These are phyloP conservation scores for Pristionchus entomophagus DNA, from an alignment of 2,888 invertebrate genomes.

Conservation along the genomic window DNA sequence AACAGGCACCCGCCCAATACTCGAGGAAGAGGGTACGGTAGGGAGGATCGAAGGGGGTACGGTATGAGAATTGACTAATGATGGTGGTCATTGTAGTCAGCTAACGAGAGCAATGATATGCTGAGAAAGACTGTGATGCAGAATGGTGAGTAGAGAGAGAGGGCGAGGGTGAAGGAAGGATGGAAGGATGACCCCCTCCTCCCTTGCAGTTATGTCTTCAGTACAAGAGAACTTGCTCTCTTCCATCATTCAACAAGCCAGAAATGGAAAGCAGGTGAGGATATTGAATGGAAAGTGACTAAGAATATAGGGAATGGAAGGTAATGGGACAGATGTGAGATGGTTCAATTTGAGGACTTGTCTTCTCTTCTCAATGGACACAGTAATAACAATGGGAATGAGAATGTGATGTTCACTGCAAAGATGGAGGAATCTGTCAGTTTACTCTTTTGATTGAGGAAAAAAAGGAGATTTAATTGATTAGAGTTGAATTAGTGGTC, in stretches of 20 bases:
- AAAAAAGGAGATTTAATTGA: background rate
- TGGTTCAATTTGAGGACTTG: background rate
- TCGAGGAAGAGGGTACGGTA: slow-evolving; percentile 51
- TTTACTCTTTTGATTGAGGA: background rate
- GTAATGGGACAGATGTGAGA: background rate
- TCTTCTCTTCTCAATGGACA: slow-evolving; percentile 4
- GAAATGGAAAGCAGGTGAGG: slow-evolving; percentile 7
- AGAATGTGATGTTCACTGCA: background rate
- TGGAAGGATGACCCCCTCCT: too few relatives aligned
- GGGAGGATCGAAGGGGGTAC: background rate
- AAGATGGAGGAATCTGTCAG: slow-evolving; percentile 29
- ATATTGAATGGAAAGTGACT: too few relatives aligned
- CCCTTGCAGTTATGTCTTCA: slow-evolving; percentile 46
- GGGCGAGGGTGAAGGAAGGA: too few relatives aligned
- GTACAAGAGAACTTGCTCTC: slow-evolving; percentile 61
- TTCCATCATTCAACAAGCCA: slow-evolving; percentile 61
- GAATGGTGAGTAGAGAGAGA: slow-evolving; percentile 18
- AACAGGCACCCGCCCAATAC: slow-evolving; percentile 65
- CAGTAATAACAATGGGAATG: slow-evolving; percentile 16
- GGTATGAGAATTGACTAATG: background rate
- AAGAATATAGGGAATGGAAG: too few relatives aligned
- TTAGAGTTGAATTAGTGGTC: background rate
- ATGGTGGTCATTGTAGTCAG: background rate
- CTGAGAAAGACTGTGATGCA: slow-evolving; percentile 40
- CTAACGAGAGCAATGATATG: slow-evolving; percentile 31